Conservation (phyloP, 2,113 vertebrate species). For the Solenodon paradoxus region DNA sequence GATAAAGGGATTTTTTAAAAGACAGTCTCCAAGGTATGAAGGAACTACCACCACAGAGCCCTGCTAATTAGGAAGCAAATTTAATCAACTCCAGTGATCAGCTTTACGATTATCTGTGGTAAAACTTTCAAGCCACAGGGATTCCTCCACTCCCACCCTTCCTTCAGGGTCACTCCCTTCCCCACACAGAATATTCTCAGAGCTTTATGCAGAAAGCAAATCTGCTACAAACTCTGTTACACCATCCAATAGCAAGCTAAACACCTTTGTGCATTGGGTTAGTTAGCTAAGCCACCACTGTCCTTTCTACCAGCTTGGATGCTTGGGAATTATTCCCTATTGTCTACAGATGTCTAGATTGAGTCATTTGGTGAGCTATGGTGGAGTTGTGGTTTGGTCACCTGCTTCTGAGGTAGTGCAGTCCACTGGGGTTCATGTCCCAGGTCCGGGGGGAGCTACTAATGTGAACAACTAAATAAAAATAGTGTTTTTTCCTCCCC, state of each 20-base stretch:
- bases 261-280: too few species aligned
- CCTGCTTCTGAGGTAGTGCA: too few species aligned
- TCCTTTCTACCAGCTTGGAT: background rate
- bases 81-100: background rate
- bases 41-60: background rate
- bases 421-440: too few species aligned
- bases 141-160: background rate
- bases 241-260: too few species aligned
- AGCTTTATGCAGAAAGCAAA: background rate
- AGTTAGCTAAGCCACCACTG: too few species aligned
- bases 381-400: too few species aligned
- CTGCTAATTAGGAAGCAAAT: constrained; percentile 51
- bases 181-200: background rate
- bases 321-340: background rate
- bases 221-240: background rate
- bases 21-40: background rate
- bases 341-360: background rate
- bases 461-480: too few species aligned
- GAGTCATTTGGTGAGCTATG: too few species aligned
- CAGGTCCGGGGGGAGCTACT: too few species aligned
- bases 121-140: background rate
- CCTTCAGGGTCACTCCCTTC: background rate
- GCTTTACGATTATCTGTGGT: background rate
- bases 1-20: constrained; percentile 2
- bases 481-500: too few species aligned